Base-by-base conservation (phyloP, 2,888 invertebrate species). In the Papilio gigon region DNA sequence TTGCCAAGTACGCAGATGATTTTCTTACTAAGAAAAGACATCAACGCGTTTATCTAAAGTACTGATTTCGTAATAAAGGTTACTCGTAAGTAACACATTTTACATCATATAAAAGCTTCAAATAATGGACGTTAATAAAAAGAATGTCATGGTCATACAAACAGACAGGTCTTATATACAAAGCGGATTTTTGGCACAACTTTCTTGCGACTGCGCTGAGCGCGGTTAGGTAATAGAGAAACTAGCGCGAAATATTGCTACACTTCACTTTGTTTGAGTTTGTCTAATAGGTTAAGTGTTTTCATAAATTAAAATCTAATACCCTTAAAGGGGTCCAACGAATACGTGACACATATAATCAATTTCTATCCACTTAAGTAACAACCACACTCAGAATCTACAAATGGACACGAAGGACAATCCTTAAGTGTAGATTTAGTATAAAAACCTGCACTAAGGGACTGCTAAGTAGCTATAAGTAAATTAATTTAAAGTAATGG, bases 201-300 rank as follows among this genome's bases (percentile, higher is more conserved):
- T 81, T 84, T 81, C 77, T 77, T 75, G 72, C 70, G 65, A 72
- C 74, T 76, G 78, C 76, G 79, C 79, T 77, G 76, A 78, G 77
- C 75, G 75, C 78, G 76, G 80, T 89, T 87, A 84, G 82, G 88
- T 88, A 89, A 90, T 73, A 78, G 84, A 80, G 88, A 87, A 89
- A 89, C 84, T 81, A 78, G 80, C 77, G 74, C 79, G 73, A 76
- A 77, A 75, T 75, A 68, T 87, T 86, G 82, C 86, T 77, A 74
- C 84, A 84, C 76, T 72, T 71, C 69, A 71, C 74, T 78, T 80
- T 79, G 77, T 79, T 74, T 67, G 68, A 64, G 73, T 71, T 72
- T 64, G 59, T 65, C 37, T 72, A 71, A 71, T 67, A 59, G 63
- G 20, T 60, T 40, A 25, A 25, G 17, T 60, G n/a, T 40, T 60